Percentiles rank a stretch among this genome's conserved stretches.
Evolutionary conservation across 2,888 invertebrate species (phyloP).

Genomic region (Ditula angustiorana): DNA sequence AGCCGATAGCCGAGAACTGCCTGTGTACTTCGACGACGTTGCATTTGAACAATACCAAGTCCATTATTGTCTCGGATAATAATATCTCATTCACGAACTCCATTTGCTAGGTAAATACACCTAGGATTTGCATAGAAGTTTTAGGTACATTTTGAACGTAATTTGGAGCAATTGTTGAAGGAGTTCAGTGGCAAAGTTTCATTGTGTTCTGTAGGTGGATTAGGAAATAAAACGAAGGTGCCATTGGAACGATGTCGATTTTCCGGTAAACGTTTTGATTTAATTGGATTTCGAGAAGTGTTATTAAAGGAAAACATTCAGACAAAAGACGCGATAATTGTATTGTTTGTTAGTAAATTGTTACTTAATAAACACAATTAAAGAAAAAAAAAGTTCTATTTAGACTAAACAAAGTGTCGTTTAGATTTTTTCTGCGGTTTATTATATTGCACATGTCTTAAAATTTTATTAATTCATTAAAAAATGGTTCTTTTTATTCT

Average conservation of each 20-base stretch:
- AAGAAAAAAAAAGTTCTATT: too few species aligned
- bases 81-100: background rate
- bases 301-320: background rate
- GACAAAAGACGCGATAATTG: background rate
- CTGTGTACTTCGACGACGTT: background rate
- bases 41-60: constrained; percentile 8
- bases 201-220: background rate
- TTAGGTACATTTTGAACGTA: background rate
- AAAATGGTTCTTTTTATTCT: too few species aligned
- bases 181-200: constrained; percentile 8
- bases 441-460: background rate
- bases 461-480: too few species aligned
- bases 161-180: background rate
- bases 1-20: constrained; percentile 29
- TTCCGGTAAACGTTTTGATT: constrained; percentile 5
- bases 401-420: too few species aligned
- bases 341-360: background rate
- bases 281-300: background rate
- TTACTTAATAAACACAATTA: background rate
- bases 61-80: constrained; percentile 14
- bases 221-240: constrained; percentile 10
- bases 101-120: background rate
- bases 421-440: too few species aligned
- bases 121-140: constrained; percentile 9
- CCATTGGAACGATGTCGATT: background rate